Percentiles rank a stretch among this genome's conserved stretches.
Conservation (phyloP, 2,113 vertebrate genomes). For the Oryzias curvinotus region DNA sequence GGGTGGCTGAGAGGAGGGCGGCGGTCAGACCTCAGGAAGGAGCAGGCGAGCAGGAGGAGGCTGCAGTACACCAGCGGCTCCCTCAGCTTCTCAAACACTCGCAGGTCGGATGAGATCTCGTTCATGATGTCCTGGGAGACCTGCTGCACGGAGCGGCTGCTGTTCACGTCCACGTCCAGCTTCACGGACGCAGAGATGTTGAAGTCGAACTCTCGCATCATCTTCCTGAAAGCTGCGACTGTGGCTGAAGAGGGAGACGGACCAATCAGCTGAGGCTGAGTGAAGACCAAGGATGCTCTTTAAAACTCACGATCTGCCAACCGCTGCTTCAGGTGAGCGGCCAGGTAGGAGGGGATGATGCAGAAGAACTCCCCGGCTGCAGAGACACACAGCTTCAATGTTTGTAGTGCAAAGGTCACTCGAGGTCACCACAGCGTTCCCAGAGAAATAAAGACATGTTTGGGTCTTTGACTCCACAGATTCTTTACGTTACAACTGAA, state of each 20-base stretch:
- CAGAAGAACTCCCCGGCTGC: slow-evolving; percentile 83
- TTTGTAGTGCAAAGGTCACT: no score
- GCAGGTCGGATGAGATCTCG: slow-evolving; percentile 62
- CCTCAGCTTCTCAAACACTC: slow-evolving; percentile 37
- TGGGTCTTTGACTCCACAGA: no score
- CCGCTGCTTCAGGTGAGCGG: slow-evolving; percentile 60
- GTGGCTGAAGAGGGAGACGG: slow-evolving; percentile 68
- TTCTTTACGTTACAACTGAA: no score
- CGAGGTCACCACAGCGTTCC: no score
- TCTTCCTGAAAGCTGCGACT: slow-evolving; percentile 59
- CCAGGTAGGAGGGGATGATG: slow-evolving; percentile 80
- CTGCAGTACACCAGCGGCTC: slow-evolving; percentile 68
- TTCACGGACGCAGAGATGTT: slow-evolving; percentile 75
- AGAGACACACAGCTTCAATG: background rate
- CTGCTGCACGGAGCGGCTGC: slow-evolving; percentile 81
- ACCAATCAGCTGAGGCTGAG: background rate
- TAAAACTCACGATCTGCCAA: slow-evolving; percentile 79
- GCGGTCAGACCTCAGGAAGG: slow-evolving; percentile 77
- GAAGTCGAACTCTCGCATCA: slow-evolving; percentile 88
- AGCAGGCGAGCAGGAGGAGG: slow-evolving; percentile 67
- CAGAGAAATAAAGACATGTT: no score
- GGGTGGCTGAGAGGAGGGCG: no score
- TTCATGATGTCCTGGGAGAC: slow-evolving; percentile 78
- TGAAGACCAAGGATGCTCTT: accelerated
- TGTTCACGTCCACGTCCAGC: slow-evolving; percentile 73